A percentile compares a stretch with the other conserved stretches of the same genome.
Conservation (phyloP, 2,113 vertebrate genomes). For the Alethe diademata region DNA sequence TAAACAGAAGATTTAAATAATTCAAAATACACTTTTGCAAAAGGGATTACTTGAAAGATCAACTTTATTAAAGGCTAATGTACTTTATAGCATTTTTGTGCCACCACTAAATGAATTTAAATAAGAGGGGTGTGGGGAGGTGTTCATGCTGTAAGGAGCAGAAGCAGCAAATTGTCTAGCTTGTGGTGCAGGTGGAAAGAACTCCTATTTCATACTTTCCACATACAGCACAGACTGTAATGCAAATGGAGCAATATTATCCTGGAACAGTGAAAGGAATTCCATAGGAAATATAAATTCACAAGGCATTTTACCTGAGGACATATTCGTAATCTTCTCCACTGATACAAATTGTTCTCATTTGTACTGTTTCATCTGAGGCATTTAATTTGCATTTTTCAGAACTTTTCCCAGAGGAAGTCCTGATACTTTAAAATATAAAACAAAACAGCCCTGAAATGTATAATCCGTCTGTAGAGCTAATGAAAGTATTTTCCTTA, state of each 20-base stretch:
- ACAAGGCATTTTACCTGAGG: constrained; percentile 39
- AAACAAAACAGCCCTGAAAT: not conserved
- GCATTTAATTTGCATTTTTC: constrained; percentile 1
- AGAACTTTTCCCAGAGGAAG: not conserved
- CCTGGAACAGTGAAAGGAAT: constrained; percentile 27
- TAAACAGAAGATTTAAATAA: not conserved
- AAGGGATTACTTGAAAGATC: not conserved
- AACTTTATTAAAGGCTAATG: not conserved
- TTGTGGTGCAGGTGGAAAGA: constrained; percentile 16
- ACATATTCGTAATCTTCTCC: not conserved
- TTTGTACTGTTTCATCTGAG: not conserved
- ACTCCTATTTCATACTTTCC: constrained; percentile 21
- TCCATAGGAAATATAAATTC: constrained; percentile 41
- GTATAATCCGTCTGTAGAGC: not conserved
- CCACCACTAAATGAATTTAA: not conserved
- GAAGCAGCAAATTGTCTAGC: not conserved
- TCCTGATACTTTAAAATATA: not conserved
- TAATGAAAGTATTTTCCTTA: not conserved
- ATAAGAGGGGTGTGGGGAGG: fast-evolving
- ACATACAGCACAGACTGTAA: not conserved
- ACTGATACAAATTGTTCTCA: not conserved
- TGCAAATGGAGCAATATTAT: not conserved
- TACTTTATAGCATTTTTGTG: not conserved
- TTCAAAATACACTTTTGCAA: not conserved
- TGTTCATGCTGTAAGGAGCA: not conserved